phyloP scores from a whole-genome alignment of 1,140 invertebrate species.

The Grapholita molesta region DNA sequence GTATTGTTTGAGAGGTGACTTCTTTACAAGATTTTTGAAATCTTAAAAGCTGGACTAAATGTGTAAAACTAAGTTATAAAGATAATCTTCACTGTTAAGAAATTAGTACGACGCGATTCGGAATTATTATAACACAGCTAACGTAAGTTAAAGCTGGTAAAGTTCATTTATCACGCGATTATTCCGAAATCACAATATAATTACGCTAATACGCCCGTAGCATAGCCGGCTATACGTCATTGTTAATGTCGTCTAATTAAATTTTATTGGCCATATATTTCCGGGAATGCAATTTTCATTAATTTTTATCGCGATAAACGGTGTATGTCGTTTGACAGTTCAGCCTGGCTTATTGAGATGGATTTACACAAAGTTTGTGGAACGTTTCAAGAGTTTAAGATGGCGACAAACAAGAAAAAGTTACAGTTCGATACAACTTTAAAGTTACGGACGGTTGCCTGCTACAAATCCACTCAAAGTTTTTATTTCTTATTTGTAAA shows the following conservation, averaged over 20 bases:
- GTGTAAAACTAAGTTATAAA: no score
- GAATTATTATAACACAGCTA: constrained; percentile 41
- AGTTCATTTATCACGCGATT: constrained; percentile 55
- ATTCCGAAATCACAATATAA: constrained; percentile 62
- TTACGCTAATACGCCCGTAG: constrained; percentile 49
- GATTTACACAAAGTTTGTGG: not conserved
- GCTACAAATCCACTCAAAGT: constrained; percentile 4
- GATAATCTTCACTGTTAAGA: no score
- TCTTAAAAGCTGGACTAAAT: no score
- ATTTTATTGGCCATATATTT: constrained; percentile 57
- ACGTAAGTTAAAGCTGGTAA: constrained; percentile 38
- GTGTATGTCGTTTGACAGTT: not conserved
- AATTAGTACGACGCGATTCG: constrained; percentile 24
- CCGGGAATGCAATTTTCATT: constrained; percentile 20
- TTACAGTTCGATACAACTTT: constrained; percentile 7
- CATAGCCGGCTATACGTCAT: constrained; percentile 45
- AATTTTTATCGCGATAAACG: constrained; percentile 22
- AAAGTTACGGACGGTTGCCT: constrained; percentile 10
- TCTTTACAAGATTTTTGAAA: no score
- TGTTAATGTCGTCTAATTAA: constrained; percentile 59
- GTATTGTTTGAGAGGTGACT: no score
- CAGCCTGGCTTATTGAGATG: not conserved
- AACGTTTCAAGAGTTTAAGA: not conserved
- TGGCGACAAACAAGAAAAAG: constrained; percentile 2
- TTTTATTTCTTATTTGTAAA: not conserved